phyloP scores from a whole-genome alignment of 2,797 vertebrate species.

The Aphelocoma californica region DNA sequence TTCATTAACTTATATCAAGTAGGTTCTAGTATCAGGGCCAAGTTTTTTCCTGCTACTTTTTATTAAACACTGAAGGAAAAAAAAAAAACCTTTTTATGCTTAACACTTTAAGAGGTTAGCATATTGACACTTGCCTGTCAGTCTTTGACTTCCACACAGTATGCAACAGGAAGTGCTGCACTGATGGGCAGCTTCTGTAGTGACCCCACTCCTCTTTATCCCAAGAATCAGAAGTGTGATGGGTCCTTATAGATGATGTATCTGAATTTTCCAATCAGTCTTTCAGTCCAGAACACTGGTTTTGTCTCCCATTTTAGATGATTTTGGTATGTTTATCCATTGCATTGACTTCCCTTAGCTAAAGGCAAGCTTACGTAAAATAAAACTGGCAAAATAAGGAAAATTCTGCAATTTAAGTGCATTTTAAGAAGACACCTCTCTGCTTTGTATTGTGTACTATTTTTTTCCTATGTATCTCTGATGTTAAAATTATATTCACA shows the following conservation, averaged over 20 bases:
- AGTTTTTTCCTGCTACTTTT: not conserved
- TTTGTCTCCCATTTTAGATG: not conserved
- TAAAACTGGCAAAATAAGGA: not conserved
- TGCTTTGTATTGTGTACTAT: not conserved
- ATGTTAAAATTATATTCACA: not conserved
- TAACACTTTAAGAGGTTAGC: not conserved
- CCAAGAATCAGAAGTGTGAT: not conserved
- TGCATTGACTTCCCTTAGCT: not conserved
- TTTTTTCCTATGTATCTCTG: not conserved
- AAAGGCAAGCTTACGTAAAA: not conserved
- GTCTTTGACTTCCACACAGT: not conserved
- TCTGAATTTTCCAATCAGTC: not conserved
- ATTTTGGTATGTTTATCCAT: not conserved
- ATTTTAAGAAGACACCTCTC: not conserved
- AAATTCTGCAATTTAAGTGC: not conserved
- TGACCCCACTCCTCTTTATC: not conserved
- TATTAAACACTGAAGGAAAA: not conserved
- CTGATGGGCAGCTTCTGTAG: not conserved
- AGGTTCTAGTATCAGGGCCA: not conserved
- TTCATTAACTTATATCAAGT: not conserved
- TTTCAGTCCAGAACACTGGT: not conserved
- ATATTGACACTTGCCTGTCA: not conserved
- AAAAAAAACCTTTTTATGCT: not conserved
- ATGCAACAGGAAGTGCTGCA: not conserved
- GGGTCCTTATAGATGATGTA: not conserved